These are phyloP conservation scores for Anoura caudifer DNA, from an alignment of 2,113 vertebrate genomes.

Conservation along the genomic window DNA sequence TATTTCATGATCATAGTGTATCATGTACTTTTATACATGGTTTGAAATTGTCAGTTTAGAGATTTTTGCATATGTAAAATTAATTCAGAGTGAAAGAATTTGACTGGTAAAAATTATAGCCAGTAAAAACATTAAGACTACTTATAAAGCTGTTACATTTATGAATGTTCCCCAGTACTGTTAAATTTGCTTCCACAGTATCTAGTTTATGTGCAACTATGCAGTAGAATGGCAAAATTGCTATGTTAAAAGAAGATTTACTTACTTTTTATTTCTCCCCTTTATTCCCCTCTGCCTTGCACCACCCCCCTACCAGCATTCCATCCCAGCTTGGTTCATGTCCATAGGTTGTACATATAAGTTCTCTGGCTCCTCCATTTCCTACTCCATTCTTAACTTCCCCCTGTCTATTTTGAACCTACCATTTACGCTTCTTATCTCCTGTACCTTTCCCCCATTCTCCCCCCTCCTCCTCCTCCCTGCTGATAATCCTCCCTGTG, in stretches of 20 bases:
- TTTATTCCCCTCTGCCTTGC: too few relatives aligned
- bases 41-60: constrained; percentile 19
- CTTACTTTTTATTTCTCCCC: background rate
- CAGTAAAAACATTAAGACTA: background rate
- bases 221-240: background rate
- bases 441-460: too few relatives aligned
- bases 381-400: too few relatives aligned
- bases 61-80: background rate
- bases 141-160: background rate
- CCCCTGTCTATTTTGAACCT: too few relatives aligned
- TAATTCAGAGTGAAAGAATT: background rate
- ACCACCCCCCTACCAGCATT: too few relatives aligned
- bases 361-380: too few relatives aligned
- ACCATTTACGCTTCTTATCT: too few relatives aligned
- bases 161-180: background rate
- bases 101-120: background rate
- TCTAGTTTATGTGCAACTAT: background rate
- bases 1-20: background rate
- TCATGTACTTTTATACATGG: background rate
- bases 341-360: too few relatives aligned
- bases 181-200: background rate
- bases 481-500: too few relatives aligned
- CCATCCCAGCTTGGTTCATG: too few relatives aligned
- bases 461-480: too few relatives aligned
- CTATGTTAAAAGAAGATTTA: background rate